Conservation (phyloP, 2,113 vertebrate species). For the Vicugna pacos region DNA sequence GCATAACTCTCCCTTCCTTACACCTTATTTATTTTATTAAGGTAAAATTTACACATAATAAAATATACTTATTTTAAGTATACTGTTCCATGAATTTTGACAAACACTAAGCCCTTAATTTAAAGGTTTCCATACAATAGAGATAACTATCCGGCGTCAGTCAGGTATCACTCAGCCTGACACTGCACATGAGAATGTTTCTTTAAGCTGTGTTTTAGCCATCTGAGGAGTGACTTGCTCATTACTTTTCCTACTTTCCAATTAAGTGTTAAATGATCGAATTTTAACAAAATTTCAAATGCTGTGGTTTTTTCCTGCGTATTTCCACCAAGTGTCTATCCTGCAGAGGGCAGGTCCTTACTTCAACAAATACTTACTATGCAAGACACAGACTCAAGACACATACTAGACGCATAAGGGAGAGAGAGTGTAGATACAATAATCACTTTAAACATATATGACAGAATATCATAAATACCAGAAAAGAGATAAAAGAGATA, state of each 20-base stretch:
- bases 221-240: neutral
- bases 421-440: neutral
- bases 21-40: conserved; percentile 33
- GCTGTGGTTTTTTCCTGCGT: neutral
- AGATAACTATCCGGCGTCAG: neutral
- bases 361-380: conserved; percentile 29
- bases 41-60: neutral
- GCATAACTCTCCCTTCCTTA: neutral
- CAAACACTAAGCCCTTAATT: neutral
- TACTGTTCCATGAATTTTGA: conserved; percentile 29
- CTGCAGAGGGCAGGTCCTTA: neutral
- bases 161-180: neutral
- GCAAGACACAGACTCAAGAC: neutral
- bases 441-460: neutral
- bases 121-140: neutral
- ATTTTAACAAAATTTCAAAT: conserved; percentile 47
- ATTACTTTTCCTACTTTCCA: conserved; percentile 22
- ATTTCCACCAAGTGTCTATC: neutral
- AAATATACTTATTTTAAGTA: conserved; percentile 46
- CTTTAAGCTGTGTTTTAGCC: neutral
- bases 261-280: neutral
- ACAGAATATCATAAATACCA: neutral
- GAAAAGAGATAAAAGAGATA: neutral
- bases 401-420: neutral
- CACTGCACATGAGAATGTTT: neutral